Evolutionary conservation across 2,888 invertebrate genomes (phyloP).

Genomic region (Ochlodes sylvanus): DNA sequence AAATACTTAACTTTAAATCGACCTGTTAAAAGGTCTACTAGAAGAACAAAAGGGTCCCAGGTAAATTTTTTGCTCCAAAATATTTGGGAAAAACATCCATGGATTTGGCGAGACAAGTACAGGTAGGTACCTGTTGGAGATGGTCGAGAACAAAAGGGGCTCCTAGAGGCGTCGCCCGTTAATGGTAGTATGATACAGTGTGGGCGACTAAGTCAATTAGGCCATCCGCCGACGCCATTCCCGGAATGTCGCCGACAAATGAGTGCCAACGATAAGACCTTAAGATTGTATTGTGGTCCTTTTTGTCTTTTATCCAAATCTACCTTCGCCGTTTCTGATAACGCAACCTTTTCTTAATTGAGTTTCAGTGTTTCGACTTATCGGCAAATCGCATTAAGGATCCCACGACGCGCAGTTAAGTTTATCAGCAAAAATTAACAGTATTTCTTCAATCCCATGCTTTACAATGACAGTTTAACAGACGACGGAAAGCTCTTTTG

Average conservation of each 20-base stretch:
- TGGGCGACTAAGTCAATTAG: conserved; percentile 84
- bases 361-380: conserved; percentile 78
- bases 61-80: conserved; percentile 57
- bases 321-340: conserved; percentile 71
- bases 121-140: conserved; percentile 78
- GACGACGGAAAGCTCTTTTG: conserved; percentile 45
- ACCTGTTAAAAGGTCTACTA: conserved; percentile 41
- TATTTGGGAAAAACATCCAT: conserved; percentile 42
- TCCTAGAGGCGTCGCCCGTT: conserved; percentile 73
- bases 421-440: conserved; percentile 68
- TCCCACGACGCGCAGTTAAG: conserved; percentile 52
- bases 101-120: conserved; percentile 60
- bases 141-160: conserved; percentile 77
- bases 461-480: conserved; percentile 52
- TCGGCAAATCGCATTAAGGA: conserved; percentile 72
- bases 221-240: conserved; percentile 82
- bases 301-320: conserved; percentile 59
- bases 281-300: conserved; percentile 63
- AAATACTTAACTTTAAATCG: conserved; percentile 1
- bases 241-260: conserved; percentile 82
- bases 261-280: conserved; percentile 74
- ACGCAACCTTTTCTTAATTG: conserved; percentile 78
- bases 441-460: conserved; percentile 55
- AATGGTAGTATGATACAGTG: conserved; percentile 78
- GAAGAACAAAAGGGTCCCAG: conserved; percentile 59